Base-by-base conservation (phyloP, 2,888 invertebrate species). In the Acleris cristana region DNA sequence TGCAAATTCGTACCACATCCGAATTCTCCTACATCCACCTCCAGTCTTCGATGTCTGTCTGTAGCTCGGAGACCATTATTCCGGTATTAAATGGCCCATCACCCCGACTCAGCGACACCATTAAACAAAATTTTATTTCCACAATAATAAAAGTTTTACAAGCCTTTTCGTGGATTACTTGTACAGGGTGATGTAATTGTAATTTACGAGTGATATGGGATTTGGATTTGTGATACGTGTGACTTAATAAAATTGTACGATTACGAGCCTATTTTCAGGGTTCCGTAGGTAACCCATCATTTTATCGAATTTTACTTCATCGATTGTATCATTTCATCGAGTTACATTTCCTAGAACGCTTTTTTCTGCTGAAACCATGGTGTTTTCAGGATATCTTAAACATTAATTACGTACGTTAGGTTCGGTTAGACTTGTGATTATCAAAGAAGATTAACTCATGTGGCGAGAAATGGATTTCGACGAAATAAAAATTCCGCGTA, bases 81-180 rank as follows among this genome's bases (percentile, higher is more conserved):
- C 74, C 73, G 62, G 83, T 84, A 88, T 87, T 84, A 85, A 89
- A 89, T 88, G 85, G 87, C 79, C 85, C 78, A 84, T 86, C 83
- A 73, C 74, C 77, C 78, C 72, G 78, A 77, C 76, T 71, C 73
- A 68, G 79, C 76, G 82, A 82, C 80, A 80, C 79, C 85, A 83
- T 87, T 88, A 88, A 86, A 82, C 76, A 80, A 75, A 83, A 81
- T 85, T 85, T 86, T 84, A 87, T 85, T 82, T 79, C 78, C 78
- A 72, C 77, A 78, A 83, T 80, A 85, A 78, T 84, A 79, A 80
- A 82, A 82, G 73, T 80, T 80, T 74, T 70, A 71, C 71, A 65
- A 69, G 65, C 67, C 71, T 55, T 54, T 60, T 62, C 71, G 59
- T 64, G 72, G 74, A 80, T 77, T 80, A 80, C 81, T 79, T 81